Evolutionary conservation across 2,113 vertebrate genomes (phyloP).

Genomic region (Collichthys lucidus): DNA sequence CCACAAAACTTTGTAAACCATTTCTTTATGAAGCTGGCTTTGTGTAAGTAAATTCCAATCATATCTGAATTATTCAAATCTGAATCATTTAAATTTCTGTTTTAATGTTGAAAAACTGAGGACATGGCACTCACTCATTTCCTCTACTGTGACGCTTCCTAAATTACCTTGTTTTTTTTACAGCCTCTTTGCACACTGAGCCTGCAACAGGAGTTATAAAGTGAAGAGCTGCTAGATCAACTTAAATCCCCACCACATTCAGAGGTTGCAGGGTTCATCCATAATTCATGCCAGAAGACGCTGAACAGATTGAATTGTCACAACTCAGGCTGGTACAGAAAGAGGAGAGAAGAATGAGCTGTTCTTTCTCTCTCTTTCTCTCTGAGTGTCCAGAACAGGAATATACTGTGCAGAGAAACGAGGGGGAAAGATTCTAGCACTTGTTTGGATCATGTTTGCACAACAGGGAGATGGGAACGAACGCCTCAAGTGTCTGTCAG

Average conservation of each 20-base stretch:
- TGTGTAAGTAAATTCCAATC: background rate
- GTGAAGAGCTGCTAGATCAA: conserved; percentile 44
- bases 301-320: conserved; percentile 75
- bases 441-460: conserved; percentile 7
- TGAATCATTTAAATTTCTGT: background rate
- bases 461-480: background rate
- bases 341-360: conserved; percentile 17
- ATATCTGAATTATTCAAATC: background rate
- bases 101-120: background rate
- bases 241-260: conserved; percentile 48
- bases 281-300: conserved; percentile 67
- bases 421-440: background rate
- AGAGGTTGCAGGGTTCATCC: conserved; percentile 60
- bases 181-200: conserved; percentile 7
- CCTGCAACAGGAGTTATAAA: conserved; percentile 26
- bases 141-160: background rate
- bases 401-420: conserved; percentile 1
- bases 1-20: background rate
- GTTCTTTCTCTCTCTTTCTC: background rate
- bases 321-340: conserved; percentile 32
- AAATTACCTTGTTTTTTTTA: conserved; percentile 28
- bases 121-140: background rate
- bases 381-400: background rate
- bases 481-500: background rate
- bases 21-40: no score